phyloP scores from a whole-genome alignment of 2,888 invertebrate genomes.

The Athetis lepigone region DNA sequence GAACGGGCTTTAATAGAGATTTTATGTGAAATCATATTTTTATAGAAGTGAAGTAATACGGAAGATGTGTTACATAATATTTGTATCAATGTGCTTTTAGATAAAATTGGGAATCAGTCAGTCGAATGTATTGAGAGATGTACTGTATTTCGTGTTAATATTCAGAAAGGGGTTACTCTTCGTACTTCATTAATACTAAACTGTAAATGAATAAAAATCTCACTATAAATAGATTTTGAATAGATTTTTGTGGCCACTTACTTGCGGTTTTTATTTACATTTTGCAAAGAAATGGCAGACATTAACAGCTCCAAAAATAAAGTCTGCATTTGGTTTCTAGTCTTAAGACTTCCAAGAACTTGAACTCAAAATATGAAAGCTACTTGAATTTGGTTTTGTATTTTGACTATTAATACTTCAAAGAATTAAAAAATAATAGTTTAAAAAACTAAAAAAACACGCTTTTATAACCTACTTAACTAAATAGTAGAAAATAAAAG shows the following conservation, averaged over 20 bases:
- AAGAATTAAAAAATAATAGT: no score
- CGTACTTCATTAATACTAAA: conserved; percentile 17
- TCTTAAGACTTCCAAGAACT: not conserved
- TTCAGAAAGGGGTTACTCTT: conserved; percentile 26
- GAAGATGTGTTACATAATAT: conserved; percentile 66
- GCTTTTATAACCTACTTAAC: no score
- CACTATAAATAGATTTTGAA: conserved; percentile 15
- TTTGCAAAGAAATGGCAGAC: no score
- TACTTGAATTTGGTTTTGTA: no score
- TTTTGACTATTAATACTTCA: no score
- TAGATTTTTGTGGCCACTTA: conserved; percentile 26
- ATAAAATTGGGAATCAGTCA: conserved; percentile 36
- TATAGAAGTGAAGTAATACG: conserved; percentile 59
- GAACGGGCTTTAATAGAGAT: conserved; percentile 84
- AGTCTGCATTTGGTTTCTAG: not conserved
- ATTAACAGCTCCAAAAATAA: not conserved
- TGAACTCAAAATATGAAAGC: no score
- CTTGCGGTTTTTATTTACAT: no score
- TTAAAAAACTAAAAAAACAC: no score
- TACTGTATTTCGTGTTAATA: conserved; percentile 10
- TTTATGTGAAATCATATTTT: conserved; percentile 71
- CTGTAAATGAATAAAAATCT: conserved; percentile 19
- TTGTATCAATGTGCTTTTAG: conserved; percentile 76
- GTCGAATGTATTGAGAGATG: conserved; percentile 9
- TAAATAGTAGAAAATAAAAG: no score